Evolutionary conservation across 2,113 vertebrate genomes (phyloP).

Genomic region (Todiramphus chloris): DNA sequence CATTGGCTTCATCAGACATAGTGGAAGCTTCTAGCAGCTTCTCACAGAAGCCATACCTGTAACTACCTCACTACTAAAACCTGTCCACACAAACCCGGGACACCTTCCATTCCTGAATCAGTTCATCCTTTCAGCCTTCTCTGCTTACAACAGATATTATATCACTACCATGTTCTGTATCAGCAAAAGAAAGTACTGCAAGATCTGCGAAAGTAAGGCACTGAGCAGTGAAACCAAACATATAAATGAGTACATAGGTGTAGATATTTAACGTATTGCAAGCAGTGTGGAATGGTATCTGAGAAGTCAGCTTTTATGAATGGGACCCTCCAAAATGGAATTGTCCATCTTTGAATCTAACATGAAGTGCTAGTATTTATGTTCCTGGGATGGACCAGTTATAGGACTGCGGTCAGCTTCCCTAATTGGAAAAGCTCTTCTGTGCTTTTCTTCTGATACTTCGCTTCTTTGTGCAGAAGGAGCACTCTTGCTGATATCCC

Average conservation of each 20-base stretch:
- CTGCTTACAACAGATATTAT: not conserved
- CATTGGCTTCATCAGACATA: too few species aligned
- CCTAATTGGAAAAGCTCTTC: not conserved
- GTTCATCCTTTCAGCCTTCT: not conserved
- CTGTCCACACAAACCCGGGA: not conserved
- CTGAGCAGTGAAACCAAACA: not conserved
- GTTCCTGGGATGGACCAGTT: not conserved
- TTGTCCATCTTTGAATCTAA: not conserved
- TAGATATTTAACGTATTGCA: not conserved
- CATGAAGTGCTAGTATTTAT: not conserved
- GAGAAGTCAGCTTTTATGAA: not conserved
- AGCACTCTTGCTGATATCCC: not conserved
- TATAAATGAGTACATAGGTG: not conserved
- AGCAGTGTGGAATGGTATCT: not conserved
- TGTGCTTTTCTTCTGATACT: not conserved
- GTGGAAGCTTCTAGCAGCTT: too few species aligned
- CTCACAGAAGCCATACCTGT: not conserved
- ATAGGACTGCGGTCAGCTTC: not conserved
- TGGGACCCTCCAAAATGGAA: not conserved
- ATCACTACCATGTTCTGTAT: not conserved
- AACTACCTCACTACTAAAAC: not conserved
- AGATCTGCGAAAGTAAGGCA: not conserved
- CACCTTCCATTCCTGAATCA: not conserved
- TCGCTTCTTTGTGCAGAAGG: not conserved
- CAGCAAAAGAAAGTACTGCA: not conserved